These are phyloP conservation scores for Cephus nigrinus DNA, from an alignment of 2,888 invertebrate species.

Conservation along the genomic window DNA sequence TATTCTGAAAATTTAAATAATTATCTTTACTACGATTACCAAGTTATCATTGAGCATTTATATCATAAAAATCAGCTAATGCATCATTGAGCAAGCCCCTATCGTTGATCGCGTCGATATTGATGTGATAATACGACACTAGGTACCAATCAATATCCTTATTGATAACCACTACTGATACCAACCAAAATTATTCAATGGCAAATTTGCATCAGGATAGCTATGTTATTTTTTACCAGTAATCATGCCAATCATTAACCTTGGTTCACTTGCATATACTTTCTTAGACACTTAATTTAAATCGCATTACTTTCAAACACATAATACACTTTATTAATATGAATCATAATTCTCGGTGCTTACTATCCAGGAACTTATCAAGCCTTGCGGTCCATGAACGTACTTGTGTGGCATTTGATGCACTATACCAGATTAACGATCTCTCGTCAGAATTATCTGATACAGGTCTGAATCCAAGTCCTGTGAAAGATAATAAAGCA, in stretches of 20 bases:
- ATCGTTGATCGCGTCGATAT: background rate
- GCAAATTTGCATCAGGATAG: background rate
- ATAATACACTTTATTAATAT: background rate
- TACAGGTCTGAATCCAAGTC: conserved; percentile 76
- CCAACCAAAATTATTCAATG: background rate
- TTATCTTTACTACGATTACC: background rate
- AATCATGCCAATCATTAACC: background rate
- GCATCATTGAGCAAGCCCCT: background rate
- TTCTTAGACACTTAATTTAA: background rate
- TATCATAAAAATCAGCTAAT: background rate
- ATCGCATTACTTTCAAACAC: background rate
- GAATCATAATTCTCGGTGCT: conserved; percentile 39
- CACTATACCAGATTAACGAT: conserved; percentile 73
- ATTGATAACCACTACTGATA: background rate
- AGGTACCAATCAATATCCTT: background rate
- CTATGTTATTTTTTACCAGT: background rate
- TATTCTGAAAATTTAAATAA: conserved; percentile 54
- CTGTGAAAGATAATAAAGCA: conserved; percentile 58
- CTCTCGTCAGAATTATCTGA: conserved; percentile 69
- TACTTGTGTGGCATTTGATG: conserved; percentile 68
- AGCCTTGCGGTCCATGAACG: conserved; percentile 70
- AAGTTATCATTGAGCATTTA: no score
- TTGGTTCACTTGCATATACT: background rate
- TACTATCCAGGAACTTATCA: conserved; percentile 72
- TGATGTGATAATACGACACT: background rate